A percentile compares a stretch with the other conserved stretches of the same genome.
Conservation (phyloP, 2,888 invertebrate genomes). For the Molanna angustata region DNA sequence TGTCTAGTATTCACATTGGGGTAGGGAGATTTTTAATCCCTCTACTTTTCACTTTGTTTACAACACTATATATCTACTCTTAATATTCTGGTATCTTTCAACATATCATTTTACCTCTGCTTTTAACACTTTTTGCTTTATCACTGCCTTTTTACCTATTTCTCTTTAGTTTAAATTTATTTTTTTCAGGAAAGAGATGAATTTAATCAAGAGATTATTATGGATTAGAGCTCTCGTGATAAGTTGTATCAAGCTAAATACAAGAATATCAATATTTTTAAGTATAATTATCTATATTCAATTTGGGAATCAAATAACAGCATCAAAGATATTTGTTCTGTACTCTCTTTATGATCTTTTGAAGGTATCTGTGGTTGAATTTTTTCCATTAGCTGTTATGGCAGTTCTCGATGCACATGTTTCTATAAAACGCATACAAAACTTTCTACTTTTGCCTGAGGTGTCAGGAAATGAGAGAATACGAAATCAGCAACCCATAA, state of each 20-base stretch:
- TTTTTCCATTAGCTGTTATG: conserved; percentile 75
- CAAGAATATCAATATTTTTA: conserved; percentile 74
- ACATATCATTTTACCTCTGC: too few relatives aligned
- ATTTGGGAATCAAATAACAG: conserved; percentile 63
- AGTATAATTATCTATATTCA: conserved; percentile 69
- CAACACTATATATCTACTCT: too few relatives aligned
- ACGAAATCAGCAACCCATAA: too few relatives aligned
- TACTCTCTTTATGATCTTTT: conserved; percentile 79
- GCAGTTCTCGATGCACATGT: conserved; percentile 74
- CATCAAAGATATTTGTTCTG: conserved; percentile 75
- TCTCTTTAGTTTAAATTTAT: too few relatives aligned
- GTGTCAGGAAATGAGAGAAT: too few relatives aligned
- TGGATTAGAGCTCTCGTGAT: conserved; percentile 66
- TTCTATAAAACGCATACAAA: conserved; percentile 68
- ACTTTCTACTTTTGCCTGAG: conserved; percentile 54
- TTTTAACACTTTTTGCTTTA: too few relatives aligned
- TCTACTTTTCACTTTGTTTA: too few relatives aligned
- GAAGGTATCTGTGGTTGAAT: conserved; percentile 73
- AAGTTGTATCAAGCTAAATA: conserved; percentile 72
- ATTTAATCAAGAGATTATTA: conserved; percentile 62
- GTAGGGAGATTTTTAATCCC: too few relatives aligned
- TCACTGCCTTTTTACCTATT: too few relatives aligned
- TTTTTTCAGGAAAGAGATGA: conserved; percentile 61
- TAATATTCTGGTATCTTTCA: too few relatives aligned
- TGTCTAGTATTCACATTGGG: too few relatives aligned